Base-by-base conservation (phyloP, 2,888 invertebrate species). In the Philereme vetulata region DNA sequence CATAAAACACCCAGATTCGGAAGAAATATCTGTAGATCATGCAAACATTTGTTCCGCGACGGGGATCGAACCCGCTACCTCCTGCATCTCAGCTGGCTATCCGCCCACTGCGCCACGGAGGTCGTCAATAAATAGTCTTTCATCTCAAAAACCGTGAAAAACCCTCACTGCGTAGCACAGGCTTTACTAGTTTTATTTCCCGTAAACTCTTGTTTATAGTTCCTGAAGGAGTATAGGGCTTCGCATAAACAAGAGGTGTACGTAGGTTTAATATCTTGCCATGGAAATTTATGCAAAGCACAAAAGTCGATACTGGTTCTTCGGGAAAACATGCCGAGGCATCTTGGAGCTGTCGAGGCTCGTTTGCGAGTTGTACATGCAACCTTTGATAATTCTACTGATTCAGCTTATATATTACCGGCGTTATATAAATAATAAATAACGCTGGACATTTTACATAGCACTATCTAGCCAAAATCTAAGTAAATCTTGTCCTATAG, bases 231-330 rank as follows among this genome's bases (percentile, higher is more conserved):
- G 75, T 80, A 76, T 80, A 80, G 73, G 72, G 77, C 72, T 79
- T 76, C 73, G 79, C 79, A 81, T 83, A 81, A 77, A 72, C 80
- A 81, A 80, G 81, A 78, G 74, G 67, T 70, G 65, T 57, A 42
- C 65, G 64, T 71, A 70, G 61, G 75, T 77, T 52, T 56, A 49
- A 78, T 75, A 81, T 83, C 77, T 85, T 84, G 74, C 75, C 76
- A 90, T 90, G 89, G 82, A 90, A 90, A 90, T 90, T 85, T 90
- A 90, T 90, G 89, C 84, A 87, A 89, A 90, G 82, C 82, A 79
- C 80, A 80, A 81, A 85, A 85, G 85, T 88, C 87, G 88, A 88
- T 90, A 86, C 82, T 75, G 70, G 79, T 81, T 81, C 84, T 81
- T 81, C 74, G 81, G 79, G 78, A 76, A 72, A 77, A 79, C 79